These are phyloP conservation scores for Anagrus nilaparvatae DNA, from an alignment of 1,140 invertebrate genomes.

Conservation along the genomic window DNA sequence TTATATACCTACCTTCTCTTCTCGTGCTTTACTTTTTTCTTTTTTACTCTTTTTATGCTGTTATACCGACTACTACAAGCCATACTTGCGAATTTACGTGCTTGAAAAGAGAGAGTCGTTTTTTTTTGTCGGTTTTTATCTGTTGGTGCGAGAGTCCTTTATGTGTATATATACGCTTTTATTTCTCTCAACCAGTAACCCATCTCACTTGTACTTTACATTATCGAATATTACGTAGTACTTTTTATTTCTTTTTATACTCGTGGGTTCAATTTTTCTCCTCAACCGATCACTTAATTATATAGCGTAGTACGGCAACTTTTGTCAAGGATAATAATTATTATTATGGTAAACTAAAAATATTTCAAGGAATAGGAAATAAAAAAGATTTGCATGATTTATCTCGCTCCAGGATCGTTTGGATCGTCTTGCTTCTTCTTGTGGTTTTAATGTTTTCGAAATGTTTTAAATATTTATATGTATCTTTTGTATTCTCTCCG, in stretches of 20 bases:
- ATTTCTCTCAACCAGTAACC: slow-evolving; percentile 5
- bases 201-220: background rate
- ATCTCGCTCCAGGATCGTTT: too few relatives aligned
- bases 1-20: slow-evolving; percentile 1
- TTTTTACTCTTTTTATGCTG: background rate
- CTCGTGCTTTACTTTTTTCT: slow-evolving; percentile 1
- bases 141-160: too few relatives aligned
- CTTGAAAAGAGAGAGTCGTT: slow-evolving; percentile 5
- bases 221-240: background rate
- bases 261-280: background rate
- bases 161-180: slow-evolving; percentile 5
- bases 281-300: slow-evolving; percentile 1
- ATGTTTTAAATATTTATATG: too few relatives aligned
- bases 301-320: too few relatives aligned
- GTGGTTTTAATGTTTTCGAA: too few relatives aligned
- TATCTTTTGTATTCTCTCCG: too few relatives aligned
- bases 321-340: slow-evolving; percentile 9
- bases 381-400: too few relatives aligned
- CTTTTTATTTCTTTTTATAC: background rate
- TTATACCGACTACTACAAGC: too few relatives aligned
- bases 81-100: slow-evolving; percentile 11
- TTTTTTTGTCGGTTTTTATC: too few relatives aligned
- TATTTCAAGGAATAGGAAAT: too few relatives aligned
- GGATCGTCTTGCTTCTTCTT: too few relatives aligned
- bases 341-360: too few relatives aligned